These are phyloP conservation scores for Helicorthomorpha holstii DNA, from an alignment of 1,140 invertebrate genomes.

Conservation along the genomic window DNA sequence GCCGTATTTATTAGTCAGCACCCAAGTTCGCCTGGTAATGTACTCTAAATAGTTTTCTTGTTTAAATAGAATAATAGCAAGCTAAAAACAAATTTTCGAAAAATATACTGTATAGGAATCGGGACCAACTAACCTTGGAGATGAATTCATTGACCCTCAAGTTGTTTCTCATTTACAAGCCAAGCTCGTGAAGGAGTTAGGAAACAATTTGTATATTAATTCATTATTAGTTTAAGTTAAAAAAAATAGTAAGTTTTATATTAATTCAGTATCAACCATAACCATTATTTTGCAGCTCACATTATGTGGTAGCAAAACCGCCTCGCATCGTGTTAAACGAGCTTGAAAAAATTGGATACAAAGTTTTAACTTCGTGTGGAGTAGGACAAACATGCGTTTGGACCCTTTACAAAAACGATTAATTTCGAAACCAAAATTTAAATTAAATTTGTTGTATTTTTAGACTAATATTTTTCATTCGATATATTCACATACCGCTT, in stretches of 20 bases:
- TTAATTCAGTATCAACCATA: neutral
- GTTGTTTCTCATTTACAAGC: neutral
- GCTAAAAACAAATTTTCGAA: no score
- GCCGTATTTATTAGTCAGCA: no score
- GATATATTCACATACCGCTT: no score
- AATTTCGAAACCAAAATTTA: no score
- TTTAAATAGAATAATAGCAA: no score
- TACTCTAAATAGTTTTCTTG: no score
- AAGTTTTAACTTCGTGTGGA: slow-evolving; percentile 24
- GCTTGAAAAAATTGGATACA: slow-evolving; percentile 23
- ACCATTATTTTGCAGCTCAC: slow-evolving; percentile 19
- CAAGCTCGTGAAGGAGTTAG: neutral
- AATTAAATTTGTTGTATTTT: no score
- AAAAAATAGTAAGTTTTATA: neutral
- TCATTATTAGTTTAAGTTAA: neutral
- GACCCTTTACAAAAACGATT: slow-evolving; percentile 24
- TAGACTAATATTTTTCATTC: no score
- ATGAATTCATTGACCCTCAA: neutral
- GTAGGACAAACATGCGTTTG: slow-evolving; percentile 29
- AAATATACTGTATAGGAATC: no score
- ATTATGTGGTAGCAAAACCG: slow-evolving; percentile 20
- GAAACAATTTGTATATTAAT: neutral
- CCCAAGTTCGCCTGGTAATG: no score
- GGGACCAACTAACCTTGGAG: neutral
- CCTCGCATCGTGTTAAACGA: slow-evolving; percentile 25